Base-by-base conservation (phyloP, 2,888 invertebrate genomes). In the Papilio gigon region DNA sequence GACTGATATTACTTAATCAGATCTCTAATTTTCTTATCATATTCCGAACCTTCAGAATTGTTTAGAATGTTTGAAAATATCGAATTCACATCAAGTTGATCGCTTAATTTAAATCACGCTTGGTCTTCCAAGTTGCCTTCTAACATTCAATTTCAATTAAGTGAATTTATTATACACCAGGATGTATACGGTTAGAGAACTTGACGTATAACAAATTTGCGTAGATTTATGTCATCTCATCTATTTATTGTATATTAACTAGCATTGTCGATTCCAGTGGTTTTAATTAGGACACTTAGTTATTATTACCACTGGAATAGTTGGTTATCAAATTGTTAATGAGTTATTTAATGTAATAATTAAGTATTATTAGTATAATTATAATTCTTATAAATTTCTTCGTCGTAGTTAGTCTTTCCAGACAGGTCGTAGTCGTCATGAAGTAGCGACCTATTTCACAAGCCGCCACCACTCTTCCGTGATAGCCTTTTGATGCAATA, bases 201-300 rank as follows among this genome's bases (percentile, higher is more conserved):
- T 56, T 47, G 63, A 59, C 58, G 50, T 64, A 11, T 17, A 50
- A 64, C 44, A 63, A 44, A 0, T 58, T 27, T 47, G 40, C 27
- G 25, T 17, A 47, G 60, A 33, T 60, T 60, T 37, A 67, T 67
- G 25, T 27, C 53, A 64, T 77, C 78, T 81, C 79, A 75, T 76
- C 75, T 76, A 76, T 77, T 74, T 71, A n/a, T n/a, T n/a, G n/a
- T n/a, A 72, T 78, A 73, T 75, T 73, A 77, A 33, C 30, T 50
- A 14, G 25, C 5, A 25, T 11, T 0, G 20, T 47, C 44, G 44
- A 22, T 11, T 20, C 11, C 11, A 1, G 22, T 47, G 11, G 22
- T 22, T 17, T 50, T 25, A 12, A 50, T 40, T 50, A 14, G 4
- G 12, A 25, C 12, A 22, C 12, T 9, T 47, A 22, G 9, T 25